Evolutionary conservation across 2,113 vertebrate genomes (phyloP).

Genomic region (Cyprinodon variegatus): DNA sequence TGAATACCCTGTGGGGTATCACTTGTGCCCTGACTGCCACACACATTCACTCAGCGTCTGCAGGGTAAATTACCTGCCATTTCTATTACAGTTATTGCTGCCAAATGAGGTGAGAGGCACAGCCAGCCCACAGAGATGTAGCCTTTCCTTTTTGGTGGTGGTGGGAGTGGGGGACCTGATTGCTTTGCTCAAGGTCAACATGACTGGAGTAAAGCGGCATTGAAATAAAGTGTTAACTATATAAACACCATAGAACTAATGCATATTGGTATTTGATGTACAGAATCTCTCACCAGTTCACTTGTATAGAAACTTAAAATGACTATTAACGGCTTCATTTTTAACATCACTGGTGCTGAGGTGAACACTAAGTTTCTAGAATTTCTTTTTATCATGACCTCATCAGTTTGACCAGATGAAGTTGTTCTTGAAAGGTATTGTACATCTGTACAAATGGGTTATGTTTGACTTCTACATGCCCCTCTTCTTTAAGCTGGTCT

Average conservation of each 20-base stretch:
- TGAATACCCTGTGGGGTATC: constrained; percentile 26
- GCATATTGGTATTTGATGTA: background rate
- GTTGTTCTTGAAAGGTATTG: background rate
- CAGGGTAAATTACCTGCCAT: constrained; percentile 52
- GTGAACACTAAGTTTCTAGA: background rate
- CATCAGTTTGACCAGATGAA: background rate
- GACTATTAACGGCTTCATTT: no score
- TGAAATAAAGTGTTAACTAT: background rate
- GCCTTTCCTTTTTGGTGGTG: constrained; percentile 50
- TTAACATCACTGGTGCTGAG: background rate
- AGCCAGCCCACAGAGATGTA: constrained; percentile 55
- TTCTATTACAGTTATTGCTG: constrained; percentile 70
- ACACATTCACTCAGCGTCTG: constrained; percentile 19
- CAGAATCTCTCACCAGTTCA: background rate
- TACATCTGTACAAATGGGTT: background rate
- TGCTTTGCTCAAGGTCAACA: constrained; percentile 79
- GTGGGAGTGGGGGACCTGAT: constrained; percentile 62
- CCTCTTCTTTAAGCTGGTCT: background rate
- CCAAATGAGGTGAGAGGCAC: constrained; percentile 76
- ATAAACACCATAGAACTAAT: background rate
- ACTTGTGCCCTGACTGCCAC: constrained; percentile 56
- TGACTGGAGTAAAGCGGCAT: constrained; percentile 51
- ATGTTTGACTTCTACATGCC: background rate
- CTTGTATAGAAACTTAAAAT: no score
- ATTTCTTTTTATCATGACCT: background rate